Conservation (phyloP, 2,888 invertebrate genomes). For the Stenurella melanura region DNA sequence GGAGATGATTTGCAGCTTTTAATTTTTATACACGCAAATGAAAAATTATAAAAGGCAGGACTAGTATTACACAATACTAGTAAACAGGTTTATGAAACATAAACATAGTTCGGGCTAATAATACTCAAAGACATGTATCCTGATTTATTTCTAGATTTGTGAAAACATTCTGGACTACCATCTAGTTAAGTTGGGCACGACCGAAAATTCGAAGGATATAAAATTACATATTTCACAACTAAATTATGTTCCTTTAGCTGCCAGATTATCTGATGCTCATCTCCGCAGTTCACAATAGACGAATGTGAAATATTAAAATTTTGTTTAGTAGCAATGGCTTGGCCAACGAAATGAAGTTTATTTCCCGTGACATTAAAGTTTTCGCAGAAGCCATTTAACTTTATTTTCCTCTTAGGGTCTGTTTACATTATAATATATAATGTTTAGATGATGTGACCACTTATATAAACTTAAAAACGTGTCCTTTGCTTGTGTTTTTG, state of each 20-base stretch:
- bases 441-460: too few species aligned
- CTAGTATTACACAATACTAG: too few species aligned
- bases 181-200: not conserved
- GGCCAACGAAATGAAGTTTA: not conserved
- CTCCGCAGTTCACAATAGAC: constrained; percentile 25
- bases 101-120: too few species aligned
- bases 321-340: constrained; percentile 17
- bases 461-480: too few species aligned
- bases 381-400: not conserved
- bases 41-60: too few species aligned
- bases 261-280: constrained; percentile 20
- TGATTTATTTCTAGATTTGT: too few species aligned
- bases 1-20: too few species aligned
- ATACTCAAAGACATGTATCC: too few species aligned
- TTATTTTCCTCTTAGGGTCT: not conserved
- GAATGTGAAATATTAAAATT: constrained; percentile 27
- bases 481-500: too few species aligned
- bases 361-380: constrained; percentile 30
- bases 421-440: too few species aligned
- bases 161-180: not conserved
- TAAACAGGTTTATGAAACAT: too few species aligned
- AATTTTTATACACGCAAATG: too few species aligned
- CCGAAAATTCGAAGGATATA: not conserved
- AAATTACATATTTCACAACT: not conserved
- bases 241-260: not conserved